phyloP scores from a whole-genome alignment of 2,797 vertebrate species.

The Pteronotus mesoamericanus region DNA sequence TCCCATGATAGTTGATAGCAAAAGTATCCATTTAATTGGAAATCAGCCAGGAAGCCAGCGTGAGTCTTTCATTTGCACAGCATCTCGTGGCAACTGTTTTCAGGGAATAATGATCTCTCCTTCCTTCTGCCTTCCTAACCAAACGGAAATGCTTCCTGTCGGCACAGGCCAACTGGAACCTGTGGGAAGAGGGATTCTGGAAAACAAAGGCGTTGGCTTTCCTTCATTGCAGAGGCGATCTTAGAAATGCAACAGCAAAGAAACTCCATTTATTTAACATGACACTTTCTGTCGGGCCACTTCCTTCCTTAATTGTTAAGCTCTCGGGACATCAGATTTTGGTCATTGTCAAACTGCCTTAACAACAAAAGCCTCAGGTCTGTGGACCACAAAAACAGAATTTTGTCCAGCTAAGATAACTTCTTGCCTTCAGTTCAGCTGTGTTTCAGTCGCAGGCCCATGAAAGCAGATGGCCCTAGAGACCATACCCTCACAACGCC shows the following conservation, averaged over 20 bases:
- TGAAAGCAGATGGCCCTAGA: background rate
- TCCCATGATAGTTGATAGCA: constrained; percentile 1
- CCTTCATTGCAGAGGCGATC: background rate
- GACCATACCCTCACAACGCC: background rate
- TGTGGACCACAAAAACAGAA: background rate
- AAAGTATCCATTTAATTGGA: constrained; percentile 11
- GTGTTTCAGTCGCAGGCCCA: background rate
- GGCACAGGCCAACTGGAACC: background rate
- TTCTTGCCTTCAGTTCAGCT: background rate
- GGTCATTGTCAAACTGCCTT: background rate
- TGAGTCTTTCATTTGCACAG: background rate
- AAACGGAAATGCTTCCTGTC: background rate
- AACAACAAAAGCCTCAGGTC: background rate
- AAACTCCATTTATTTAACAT: background rate
- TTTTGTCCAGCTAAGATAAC: background rate
- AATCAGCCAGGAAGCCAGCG: background rate
- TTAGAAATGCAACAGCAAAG: background rate
- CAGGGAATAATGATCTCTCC: background rate
- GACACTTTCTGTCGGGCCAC: background rate
- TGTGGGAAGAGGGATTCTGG: background rate
- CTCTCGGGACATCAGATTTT: background rate
- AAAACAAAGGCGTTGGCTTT: background rate
- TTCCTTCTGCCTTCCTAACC: background rate
- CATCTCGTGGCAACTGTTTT: background rate
- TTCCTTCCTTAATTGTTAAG: background rate